Evolutionary conservation across 2,797 vertebrate species (phyloP).

Genomic region (Erithacus rubecula): DNA sequence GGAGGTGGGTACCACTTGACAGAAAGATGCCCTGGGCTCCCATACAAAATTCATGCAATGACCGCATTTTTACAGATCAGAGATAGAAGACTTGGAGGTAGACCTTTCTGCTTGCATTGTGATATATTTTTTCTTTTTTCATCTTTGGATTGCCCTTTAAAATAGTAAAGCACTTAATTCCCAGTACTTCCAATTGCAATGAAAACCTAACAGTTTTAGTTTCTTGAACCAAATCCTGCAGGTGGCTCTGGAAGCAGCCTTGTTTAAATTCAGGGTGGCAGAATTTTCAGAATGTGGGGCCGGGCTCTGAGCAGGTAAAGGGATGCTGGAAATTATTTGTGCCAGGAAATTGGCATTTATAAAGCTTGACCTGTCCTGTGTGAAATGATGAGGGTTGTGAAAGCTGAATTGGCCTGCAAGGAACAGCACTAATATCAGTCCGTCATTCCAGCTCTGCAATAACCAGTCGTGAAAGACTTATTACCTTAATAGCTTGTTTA

Average conservation of each 20-base stretch:
- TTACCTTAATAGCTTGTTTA: slow-evolving; percentile 6
- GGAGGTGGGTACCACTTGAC: neutral
- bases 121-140: neutral
- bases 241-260: neutral
- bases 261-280: neutral
- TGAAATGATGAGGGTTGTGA: neutral
- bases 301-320: neutral
- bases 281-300: neutral
- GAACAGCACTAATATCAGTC: neutral
- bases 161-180: neutral
- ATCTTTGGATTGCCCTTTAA: neutral
- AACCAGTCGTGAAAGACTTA: neutral
- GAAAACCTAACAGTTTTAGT: neutral
- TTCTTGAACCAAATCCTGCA: neutral
- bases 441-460: neutral
- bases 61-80: neutral
- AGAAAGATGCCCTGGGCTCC: neutral
- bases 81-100: neutral
- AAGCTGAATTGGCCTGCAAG: neutral
- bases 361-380: neutral
- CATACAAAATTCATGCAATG: neutral
- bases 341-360: neutral
- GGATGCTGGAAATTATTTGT: neutral
- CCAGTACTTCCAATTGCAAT: neutral
- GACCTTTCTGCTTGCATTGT: neutral